Conservation (phyloP, 2,888 invertebrate species). For the Onthophagus sagittarius region DNA sequence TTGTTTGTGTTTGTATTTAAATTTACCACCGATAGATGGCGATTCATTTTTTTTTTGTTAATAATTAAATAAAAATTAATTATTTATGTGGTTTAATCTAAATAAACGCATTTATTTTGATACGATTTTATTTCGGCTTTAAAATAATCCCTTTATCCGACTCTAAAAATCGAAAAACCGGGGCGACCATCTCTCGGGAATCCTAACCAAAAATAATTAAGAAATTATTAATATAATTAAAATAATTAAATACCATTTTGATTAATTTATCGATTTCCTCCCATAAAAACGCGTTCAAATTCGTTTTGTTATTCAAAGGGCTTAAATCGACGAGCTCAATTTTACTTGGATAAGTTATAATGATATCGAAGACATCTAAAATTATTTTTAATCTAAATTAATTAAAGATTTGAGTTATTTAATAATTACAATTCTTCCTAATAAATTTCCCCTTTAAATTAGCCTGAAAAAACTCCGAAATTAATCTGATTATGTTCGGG, state of each 20-base stretch:
- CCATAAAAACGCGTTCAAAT: conserved; percentile 45
- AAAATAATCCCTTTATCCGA: conserved; percentile 42
- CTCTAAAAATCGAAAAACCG: conserved; percentile 45
- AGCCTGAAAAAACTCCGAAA: conserved; percentile 38
- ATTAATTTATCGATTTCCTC: conserved; percentile 43
- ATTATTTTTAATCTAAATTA: conserved; percentile 13
- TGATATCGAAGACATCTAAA: conserved; percentile 42
- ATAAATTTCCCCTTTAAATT: conserved; percentile 38
- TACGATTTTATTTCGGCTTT: neutral
- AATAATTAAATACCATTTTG: conserved; percentile 31
- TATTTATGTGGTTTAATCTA: neutral
- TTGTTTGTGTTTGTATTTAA: no score
- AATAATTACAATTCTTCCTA: conserved; percentile 37
- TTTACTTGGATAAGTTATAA: conserved; percentile 39
- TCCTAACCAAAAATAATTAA: conserved; percentile 18
- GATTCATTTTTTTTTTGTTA: no score
- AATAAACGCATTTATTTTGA: neutral
- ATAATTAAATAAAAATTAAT: no score
- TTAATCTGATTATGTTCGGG: conserved; percentile 37
- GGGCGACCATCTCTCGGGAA: conserved; percentile 36
- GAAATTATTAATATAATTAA: conserved; percentile 9
- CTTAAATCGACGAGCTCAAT: conserved; percentile 41
- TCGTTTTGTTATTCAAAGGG: conserved; percentile 40
- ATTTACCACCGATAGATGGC: no score
- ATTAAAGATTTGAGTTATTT: conserved; percentile 4